Conservation (phyloP, 2,797 vertebrate genomes). For the Oophaga sylvatica region DNA sequence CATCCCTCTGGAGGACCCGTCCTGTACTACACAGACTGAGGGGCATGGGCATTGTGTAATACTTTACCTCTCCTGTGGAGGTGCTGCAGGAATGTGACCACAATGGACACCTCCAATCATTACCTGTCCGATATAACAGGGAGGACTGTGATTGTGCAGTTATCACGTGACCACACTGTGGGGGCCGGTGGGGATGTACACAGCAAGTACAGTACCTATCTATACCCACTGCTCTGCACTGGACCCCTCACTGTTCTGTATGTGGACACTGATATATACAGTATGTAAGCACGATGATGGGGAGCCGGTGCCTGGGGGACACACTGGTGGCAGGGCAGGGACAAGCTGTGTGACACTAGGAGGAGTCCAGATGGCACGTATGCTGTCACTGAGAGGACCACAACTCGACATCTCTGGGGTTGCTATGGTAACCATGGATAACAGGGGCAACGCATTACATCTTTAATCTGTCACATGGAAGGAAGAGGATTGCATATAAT, state of each 20-base stretch:
- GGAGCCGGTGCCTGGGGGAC: background rate
- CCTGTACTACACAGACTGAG: too few species aligned
- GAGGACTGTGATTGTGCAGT: too few species aligned
- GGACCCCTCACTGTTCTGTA: background rate
- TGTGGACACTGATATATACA: background rate
- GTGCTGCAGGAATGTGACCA: too few species aligned
- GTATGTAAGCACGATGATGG: background rate
- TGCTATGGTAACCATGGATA: slow-evolving; percentile 37
- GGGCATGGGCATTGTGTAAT: too few species aligned
- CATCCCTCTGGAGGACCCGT: too few species aligned
- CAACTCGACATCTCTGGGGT: background rate
- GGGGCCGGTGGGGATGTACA: too few species aligned
- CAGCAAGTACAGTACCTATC: too few species aligned
- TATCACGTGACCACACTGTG: too few species aligned
- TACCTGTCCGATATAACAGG: too few species aligned
- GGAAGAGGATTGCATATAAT: background rate
- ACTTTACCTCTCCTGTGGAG: too few species aligned
- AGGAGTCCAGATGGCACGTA: slow-evolving; percentile 33
- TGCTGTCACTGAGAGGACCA: slow-evolving; percentile 34
- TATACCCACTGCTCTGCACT: too few species aligned
- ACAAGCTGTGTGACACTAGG: slow-evolving; percentile 31
- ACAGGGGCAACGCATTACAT: slow-evolving; percentile 29
- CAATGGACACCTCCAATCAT: too few species aligned
- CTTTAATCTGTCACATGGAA: slow-evolving; percentile 19
- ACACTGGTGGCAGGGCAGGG: background rate